Base-by-base conservation (phyloP, 2,113 vertebrate species). In the Aphyosemion australe region DNA sequence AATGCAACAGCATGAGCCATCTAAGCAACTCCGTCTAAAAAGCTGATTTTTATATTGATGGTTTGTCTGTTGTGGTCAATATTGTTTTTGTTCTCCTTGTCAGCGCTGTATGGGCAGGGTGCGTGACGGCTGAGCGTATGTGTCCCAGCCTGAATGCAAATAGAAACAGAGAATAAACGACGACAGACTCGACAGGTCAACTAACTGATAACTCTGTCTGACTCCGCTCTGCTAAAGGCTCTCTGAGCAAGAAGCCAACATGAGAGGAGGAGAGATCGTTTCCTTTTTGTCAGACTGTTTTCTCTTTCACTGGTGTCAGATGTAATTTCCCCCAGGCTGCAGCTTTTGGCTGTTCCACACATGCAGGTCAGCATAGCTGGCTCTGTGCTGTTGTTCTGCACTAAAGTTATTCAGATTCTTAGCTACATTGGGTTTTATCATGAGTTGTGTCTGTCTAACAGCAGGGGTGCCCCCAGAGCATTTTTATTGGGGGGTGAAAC, bases 201-300 rank as follows among this genome's bases (percentile, higher is more conserved):
- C 15, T 32, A 15, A 18, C 39, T 54, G 21, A 32, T 46, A 34
- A 19, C n/a, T 31, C 12, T 48, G 46, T 5, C 53, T 55, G 49
- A 19, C 34, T 62, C 50, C 51, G 62, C 31, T 32, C 41, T n/a
- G 43, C 34, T 55, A 43, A 32, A 46, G 32, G 45, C 16, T 51
- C 9, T 47, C 43, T 13, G 13, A 52, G 21, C 11, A 57, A 47
- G 51, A 21, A 52, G 16, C 21, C 16, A 31, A 15, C n/a, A 26
- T 31, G 32, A 47, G 8, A 12, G 42, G 41, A 31, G 39, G n/a
- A 47, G 47, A 52, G 39, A 48, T 0, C 20, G 0, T 21, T 39
- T 65, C 19, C 31, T 6, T 31, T 53, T 46, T 31, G 46, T 48
- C 61, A 32, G 58, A 42, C 31, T 32, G 11, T 69, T 5, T 65